phyloP scores from a whole-genome alignment of 2,113 vertebrate species.

The Odontophorus gujanensis region DNA sequence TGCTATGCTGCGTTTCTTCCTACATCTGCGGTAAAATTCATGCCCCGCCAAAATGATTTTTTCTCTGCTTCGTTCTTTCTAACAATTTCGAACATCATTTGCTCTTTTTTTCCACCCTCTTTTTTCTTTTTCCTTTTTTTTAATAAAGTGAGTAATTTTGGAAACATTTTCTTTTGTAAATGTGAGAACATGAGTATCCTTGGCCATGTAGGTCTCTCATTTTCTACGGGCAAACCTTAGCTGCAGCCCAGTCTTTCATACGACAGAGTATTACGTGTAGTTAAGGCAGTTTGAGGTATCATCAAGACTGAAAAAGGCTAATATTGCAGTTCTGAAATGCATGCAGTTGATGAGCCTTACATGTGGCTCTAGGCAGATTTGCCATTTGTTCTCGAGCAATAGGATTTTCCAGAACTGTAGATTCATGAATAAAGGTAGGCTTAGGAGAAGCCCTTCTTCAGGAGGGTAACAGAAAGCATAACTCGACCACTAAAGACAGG shows the following conservation, averaged over 20 bases:
- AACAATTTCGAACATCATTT: not conserved
- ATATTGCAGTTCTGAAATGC: conserved; percentile 8
- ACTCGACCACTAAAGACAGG: not conserved
- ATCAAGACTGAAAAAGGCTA: not conserved
- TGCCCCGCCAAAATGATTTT: not conserved
- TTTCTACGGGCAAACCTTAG: not conserved
- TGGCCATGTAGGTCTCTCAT: rapidly evolving
- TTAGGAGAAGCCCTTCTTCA: not conserved
- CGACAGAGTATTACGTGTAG: not conserved
- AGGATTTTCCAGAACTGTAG: not conserved
- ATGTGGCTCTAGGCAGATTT: conserved; percentile 14
- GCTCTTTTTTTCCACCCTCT: not conserved
- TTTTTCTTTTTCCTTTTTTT: not conserved
- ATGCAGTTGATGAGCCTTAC: conserved; percentile 13
- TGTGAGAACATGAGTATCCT: not conserved
- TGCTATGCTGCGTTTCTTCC: not conserved
- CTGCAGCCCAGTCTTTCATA: not conserved
- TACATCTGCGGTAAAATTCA: not conserved
- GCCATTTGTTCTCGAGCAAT: not conserved
- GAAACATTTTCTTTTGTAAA: not conserved
- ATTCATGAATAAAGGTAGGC: not conserved
- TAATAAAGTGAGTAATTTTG: not conserved
- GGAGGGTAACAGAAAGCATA: not conserved
- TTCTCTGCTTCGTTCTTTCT: not conserved
- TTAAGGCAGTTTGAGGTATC: conserved; percentile 12